A percentile compares a stretch with the other conserved stretches of the same genome.
Conservation (phyloP, 2,113 vertebrate genomes). For the Crotophaga sulcirostris region DNA sequence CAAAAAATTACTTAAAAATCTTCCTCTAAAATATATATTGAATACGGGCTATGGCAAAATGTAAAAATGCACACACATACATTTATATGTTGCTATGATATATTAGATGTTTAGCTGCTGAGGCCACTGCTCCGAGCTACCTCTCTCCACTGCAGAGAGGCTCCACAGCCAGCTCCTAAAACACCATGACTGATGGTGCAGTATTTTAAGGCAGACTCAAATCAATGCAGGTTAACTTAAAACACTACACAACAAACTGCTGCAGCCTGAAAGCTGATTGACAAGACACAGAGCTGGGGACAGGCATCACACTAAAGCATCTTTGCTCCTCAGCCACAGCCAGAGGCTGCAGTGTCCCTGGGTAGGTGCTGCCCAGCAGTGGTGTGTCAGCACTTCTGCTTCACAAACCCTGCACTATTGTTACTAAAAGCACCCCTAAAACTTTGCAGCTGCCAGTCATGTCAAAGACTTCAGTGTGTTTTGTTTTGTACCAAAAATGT, state of each 20-base stretch:
- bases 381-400: rapidly evolving
- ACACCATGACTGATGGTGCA: neutral
- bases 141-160: neutral
- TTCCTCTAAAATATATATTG: neutral
- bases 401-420: rapidly evolving
- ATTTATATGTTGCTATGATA: neutral
- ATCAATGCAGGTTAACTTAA: neutral
- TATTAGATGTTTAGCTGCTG: neutral
- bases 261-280: neutral
- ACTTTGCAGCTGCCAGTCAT: neutral
- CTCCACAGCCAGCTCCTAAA: neutral
- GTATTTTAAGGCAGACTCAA: neutral
- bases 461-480: neutral
- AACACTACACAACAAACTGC: neutral
- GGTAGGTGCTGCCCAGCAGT: neutral
- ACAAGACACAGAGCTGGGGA: neutral
- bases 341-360: rapidly evolving
- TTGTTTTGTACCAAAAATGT: neutral
- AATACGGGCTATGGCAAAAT: neutral
- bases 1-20: neutral
- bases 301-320: neutral
- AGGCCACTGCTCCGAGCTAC: neutral
- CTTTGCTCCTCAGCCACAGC: neutral
- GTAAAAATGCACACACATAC: neutral
- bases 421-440: neutral